These are phyloP conservation scores for Bufo gargarizans DNA, from an alignment of 2,113 vertebrate genomes.

Conservation along the genomic window DNA sequence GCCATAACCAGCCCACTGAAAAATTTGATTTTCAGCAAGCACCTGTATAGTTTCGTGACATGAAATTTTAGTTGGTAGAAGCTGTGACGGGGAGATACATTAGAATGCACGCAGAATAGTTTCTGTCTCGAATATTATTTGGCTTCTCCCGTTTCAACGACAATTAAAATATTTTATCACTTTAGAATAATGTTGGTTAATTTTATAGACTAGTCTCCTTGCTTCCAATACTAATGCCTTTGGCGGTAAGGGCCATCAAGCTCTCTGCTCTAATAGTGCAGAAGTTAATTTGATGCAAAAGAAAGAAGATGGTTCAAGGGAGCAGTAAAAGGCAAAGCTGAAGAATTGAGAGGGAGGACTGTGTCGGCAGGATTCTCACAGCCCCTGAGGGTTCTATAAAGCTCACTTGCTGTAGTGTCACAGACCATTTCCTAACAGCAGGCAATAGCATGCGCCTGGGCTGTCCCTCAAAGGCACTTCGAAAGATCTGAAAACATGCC, in stretches of 20 bases:
- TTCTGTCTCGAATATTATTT: not conserved
- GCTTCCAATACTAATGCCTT: not conserved
- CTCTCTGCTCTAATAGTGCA: conserved; percentile 35
- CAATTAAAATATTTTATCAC: conserved; percentile 19
- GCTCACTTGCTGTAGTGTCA: conserved; percentile 43
- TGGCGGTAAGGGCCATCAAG: conserved; percentile 33
- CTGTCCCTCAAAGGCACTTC: conserved; percentile 48
- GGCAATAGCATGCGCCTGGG: conserved; percentile 33
- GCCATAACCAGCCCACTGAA: not conserved
- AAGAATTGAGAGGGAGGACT: conserved; percentile 50
- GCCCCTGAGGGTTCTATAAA: conserved; percentile 52
- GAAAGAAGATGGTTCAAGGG: conserved; percentile 46
- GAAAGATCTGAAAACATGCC: conserved; percentile 40
- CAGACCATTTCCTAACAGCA: conserved; percentile 55
- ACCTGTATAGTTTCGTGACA: not conserved
- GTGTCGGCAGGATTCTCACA: conserved; percentile 43
- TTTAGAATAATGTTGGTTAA: conserved; percentile 36
- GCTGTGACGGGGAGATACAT: not conserved
- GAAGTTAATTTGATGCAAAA: conserved; percentile 48
- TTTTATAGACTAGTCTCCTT: conserved; percentile 25
- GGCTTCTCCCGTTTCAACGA: not conserved
- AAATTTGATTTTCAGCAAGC: not conserved
- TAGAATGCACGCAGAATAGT: not conserved
- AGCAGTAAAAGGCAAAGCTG: conserved; percentile 36
- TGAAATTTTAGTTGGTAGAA: not conserved